Evolutionary conservation across 2,888 invertebrate genomes (phyloP), one percentile per base, ranked within the genome.

Genomic region (Volucella zonaria): DNA sequence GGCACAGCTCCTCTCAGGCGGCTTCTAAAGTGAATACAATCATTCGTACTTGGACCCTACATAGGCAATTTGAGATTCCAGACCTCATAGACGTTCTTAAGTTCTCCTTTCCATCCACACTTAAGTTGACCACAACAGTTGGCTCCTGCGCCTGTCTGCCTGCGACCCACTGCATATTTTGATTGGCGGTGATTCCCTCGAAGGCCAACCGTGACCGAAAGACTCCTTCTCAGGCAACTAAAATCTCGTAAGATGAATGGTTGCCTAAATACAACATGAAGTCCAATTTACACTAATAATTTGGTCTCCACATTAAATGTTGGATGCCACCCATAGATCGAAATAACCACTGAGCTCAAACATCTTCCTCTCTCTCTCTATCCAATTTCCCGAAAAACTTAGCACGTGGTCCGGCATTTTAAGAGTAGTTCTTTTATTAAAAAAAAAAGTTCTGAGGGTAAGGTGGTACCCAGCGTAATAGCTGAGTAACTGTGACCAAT

Each of bases 141-240:
- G 54, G 3, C n/a, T 56, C 38, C n/a, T 56, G 54, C 10, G 54
- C 38, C 12, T 56, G 54, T n/a, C 38, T 56, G n/a, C 54, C 54
- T 38, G 54, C 38, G 3, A 56, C 54, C 54, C 54, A 56, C 38
- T 56, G 54, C 31, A 56, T 38, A 38, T 38, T 56, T 38, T n/a
- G 1, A n/a, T n/a, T 31, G 11, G 8, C 54, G 38, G n/a, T 38
- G 31, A 8, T 8, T 56, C n/a, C 31, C 54, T 31, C n/a, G 31
- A n/a, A n/a, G n/a, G n/a, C n/a, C n/a, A n/a, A n/a, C n/a, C n/a
- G n/a, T n/a, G n/a, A n/a, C n/a, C n/a, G n/a, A n/a, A n/a, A n/a
- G n/a, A n/a, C n/a, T n/a, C n/a, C n/a, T n/a, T n/a, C n/a, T n/a
- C n/a, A n/a, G n/a, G n/a, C n/a, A n/a, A n/a, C n/a, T n/a, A n/a